These are phyloP conservation scores for Ciconia maguari DNA, from an alignment of 2,113 vertebrate genomes.

Conservation along the genomic window DNA sequence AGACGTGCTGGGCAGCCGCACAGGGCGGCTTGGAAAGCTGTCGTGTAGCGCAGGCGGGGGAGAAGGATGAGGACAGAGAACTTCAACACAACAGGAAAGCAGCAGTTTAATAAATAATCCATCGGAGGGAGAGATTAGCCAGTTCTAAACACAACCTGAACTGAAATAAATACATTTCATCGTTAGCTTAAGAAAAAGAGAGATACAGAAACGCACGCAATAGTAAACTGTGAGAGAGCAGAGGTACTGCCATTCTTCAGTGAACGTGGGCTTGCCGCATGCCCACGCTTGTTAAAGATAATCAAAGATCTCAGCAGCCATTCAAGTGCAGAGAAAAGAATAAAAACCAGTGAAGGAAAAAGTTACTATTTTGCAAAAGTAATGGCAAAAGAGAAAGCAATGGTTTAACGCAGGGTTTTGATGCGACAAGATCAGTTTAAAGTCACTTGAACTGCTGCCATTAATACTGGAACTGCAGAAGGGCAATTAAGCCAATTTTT, in stretches of 20 bases:
- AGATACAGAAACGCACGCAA: background rate
- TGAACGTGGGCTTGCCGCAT: background rate
- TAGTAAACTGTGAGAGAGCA: background rate
- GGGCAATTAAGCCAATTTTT: background rate
- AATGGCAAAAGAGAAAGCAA: background rate
- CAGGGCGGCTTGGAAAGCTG: background rate
- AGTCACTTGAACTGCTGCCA: background rate
- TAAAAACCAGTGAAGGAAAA: background rate
- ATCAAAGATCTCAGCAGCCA: background rate
- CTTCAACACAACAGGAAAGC: slow-evolving; percentile 41
- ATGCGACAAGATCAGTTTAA: background rate
- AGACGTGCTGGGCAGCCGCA: background rate
- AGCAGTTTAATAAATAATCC: slow-evolving; percentile 70
- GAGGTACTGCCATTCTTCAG: background rate
- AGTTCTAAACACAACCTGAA: slow-evolving; percentile 41
- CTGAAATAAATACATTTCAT: slow-evolving; percentile 28
- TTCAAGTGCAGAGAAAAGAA: background rate
- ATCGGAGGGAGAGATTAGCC: slow-evolving; percentile 35
- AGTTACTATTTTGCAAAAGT: background rate
- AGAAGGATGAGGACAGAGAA: background rate
- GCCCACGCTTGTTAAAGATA: background rate
- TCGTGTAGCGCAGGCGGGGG: fast-evolving
- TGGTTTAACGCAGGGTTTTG: background rate
- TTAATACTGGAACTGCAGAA: background rate
- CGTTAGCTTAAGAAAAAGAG: background rate